Conservation (phyloP, 2,113 vertebrate genomes). For the Motacilla alba region DNA sequence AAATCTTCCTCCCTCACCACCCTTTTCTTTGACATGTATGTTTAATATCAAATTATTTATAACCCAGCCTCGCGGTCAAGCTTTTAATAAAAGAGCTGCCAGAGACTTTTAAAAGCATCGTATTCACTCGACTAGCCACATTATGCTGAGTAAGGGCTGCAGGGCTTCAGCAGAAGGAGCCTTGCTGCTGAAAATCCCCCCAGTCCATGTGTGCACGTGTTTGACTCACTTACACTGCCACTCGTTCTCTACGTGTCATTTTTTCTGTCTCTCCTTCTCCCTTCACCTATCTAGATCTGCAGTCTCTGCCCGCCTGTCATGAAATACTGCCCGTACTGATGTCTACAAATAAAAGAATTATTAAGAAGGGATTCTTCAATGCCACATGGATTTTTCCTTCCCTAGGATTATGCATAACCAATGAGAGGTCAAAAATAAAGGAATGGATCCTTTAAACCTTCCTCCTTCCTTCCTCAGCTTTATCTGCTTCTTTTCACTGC, state of each 20-base stretch:
- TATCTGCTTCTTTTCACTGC: not conserved
- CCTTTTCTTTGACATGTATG: conserved; percentile 27
- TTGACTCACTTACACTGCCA: not conserved
- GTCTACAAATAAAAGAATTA: conserved; percentile 50
- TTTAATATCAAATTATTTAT: conserved; percentile 71
- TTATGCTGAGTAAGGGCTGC: conserved; percentile 55
- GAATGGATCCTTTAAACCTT: not conserved
- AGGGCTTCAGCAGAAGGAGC: not conserved
- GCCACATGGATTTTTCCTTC: conserved; percentile 26
- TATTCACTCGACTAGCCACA: conserved; percentile 22
- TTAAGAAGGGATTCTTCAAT: conserved; percentile 52
- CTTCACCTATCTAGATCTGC: not conserved
- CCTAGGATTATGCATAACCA: conserved; percentile 18
- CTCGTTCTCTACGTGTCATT: not conserved
- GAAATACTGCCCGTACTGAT: conserved; percentile 4
- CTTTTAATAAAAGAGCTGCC: conserved; percentile 56
- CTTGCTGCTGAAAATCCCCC: conserved; percentile 7
- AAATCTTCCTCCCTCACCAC: conserved; percentile 11
- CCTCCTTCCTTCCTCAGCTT: not conserved
- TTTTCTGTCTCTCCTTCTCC: not conserved
- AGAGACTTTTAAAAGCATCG: conserved; percentile 38
- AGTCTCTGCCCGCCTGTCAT: not conserved
- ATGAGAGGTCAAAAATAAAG: conserved; percentile 42
- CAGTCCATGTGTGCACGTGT: not conserved
- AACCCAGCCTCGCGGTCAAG: conserved; percentile 27